Base-by-base conservation (phyloP, 2,888 invertebrate genomes). In the Tromatobia lineatoria region DNA sequence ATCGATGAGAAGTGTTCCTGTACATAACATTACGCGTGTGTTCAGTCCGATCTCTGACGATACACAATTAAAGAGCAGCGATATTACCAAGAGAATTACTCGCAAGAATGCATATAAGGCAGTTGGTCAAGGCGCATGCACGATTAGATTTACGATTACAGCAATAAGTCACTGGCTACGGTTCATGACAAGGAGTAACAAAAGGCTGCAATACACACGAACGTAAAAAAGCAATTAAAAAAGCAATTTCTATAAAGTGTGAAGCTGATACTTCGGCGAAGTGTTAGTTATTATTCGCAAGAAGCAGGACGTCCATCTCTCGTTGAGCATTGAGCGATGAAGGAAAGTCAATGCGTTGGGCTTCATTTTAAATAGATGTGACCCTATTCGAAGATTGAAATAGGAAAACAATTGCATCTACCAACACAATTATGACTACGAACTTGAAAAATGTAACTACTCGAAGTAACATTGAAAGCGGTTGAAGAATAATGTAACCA, bases 1-100 rank as follows among this genome's bases (percentile, higher is more conserved):
- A 66, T 89, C 89, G 11, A 87, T 45, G 6, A 88, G 57, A 0
- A 90, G 38, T 38, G 71, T 52, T 61, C 85, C 82, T 86, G 69
- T 52, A 2, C 34, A 38, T 38, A 38, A 38, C 34, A 38, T 38
- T 4, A 8, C n/a, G n/a, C n/a, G n/a, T n/a, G n/a, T n/a, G n/a
- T n/a, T n/a, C n/a, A n/a, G n/a, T n/a, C n/a, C n/a, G n/a, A n/a
- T n/a, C n/a, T n/a, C n/a, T n/a, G n/a, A n/a, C n/a, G n/a, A n/a
- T n/a, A n/a, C n/a, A n/a, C 1, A 1, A 6, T 3, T 38, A 7
- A 6, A 38, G 1, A 38, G 3, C 34, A 38, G 34, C 7, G 3
- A 3, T 1, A 38, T 38, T 7, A 6, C 34, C 34, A 7, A 38
- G 1, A 45, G 15, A 45, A 45, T 45, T 45, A 13, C 3, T 4